Base-by-base conservation (phyloP, 2,888 invertebrate species). In the Callinectes sapidus region DNA sequence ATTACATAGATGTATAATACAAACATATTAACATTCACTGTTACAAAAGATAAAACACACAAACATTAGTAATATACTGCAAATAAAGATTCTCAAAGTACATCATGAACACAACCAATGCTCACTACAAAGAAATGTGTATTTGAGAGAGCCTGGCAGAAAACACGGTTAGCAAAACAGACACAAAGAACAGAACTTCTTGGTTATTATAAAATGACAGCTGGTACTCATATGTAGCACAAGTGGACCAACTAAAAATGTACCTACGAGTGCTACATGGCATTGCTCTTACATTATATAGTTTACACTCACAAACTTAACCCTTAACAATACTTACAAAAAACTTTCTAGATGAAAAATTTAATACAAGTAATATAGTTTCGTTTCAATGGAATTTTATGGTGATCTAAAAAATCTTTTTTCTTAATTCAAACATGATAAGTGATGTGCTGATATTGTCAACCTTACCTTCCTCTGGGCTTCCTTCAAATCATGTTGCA, bases 401-500 rank as follows among this genome's bases (percentile, higher is more conserved):
- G 2, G 14, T 81, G 35, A 35, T 28, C 35, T 35, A 35, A 77
- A 77, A 35, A 13, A 32, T 16, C 81, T 6, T 16, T 13, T 32
- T 16, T 54, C 28, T 8, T 48, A 48, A 48, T 39, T 42, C 42
- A 16, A 88, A 88, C 61, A 23, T 54, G 23, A 23, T 14, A 23
- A 3, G 61, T 42, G 28, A 88, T 42, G 42, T n/a, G 32, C 35
- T 35, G 81, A 32, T 81, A n/a, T 35, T 16, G 81, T 16, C 14
- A 16, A 81, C 0, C 87, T 91, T 28, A 92, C 93, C 96, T 98
- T 98, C 92, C 99, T 97, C 96, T 98, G 98, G 35, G 95, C 95
- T 96, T 99, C 99, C 95, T 98, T 98, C 94, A 98, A 97, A 95
- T 98, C 98, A 96, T 99, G 98, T 95, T 97, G 97, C 1, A 98